Evolutionary conservation across 2,797 vertebrate species (phyloP), one percentile per base, ranked within the genome.

Genomic region (Anas flavirostris): DNA sequence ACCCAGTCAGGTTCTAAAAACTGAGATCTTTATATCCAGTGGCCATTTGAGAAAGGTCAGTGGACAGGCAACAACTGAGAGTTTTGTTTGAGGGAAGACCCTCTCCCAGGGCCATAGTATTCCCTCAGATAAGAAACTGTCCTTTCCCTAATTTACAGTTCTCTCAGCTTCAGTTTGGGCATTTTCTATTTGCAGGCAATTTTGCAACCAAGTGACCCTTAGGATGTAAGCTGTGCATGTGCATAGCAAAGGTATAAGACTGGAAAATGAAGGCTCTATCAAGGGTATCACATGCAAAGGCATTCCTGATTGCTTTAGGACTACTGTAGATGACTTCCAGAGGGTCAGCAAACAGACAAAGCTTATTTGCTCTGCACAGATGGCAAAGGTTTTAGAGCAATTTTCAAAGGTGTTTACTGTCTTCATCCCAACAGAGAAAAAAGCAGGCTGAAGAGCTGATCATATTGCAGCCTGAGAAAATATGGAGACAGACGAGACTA

Each of bases 211-310:
- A 3, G 2, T 50, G 22, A 60, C 58, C 14, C 33, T 88, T 12
- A 62, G 59, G 53, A 74, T 21, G 5, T 44, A 35, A 7, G 14
- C 17, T 0, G 0, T 59, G 22, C 3, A 2, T 26, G 29, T 52
- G 43, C 37, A 35, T 63, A 68, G 41, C 3, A 2, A 63, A 91
- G 21, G 29, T 9, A 25, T 21, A 41, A 86, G 35, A 75, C 21
- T n/a, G n/a, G 39, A 74, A 81, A 44, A 75, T 1, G 4, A 68
- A 55, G 58, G 41, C 10, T 29, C 5, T 28, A n/a, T 74, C 31
- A 16, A 7, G 52, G 58, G 19, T 56, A 12, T 25, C 44, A 5
- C 4, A 21, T 48, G 31, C 18, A 59, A 79, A 86, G n/a, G 39
- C 56, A 31, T 8, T 43, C 26, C 10, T 7, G 12, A 37, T 44